Evolutionary conservation across 37 sponge, comb jelly and placozoan genomes (phyloP), one percentile per base, ranked within the genome.

Genomic region (Diacarnus erythraeanus): DNA sequence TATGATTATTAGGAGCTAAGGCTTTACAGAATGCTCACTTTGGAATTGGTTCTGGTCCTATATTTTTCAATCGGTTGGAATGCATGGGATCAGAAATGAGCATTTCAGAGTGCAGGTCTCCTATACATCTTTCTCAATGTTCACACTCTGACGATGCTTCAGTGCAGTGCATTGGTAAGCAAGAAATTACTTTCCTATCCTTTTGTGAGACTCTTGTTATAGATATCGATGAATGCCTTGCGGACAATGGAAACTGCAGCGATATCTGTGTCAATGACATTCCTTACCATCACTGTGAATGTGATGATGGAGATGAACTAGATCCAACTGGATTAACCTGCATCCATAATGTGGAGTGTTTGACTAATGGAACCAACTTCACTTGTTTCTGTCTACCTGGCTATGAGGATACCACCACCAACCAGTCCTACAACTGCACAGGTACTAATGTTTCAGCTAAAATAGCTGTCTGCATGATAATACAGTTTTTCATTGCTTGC

Each of bases 271-370:
- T 71, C 30, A 80, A 80, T 71, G 61, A 57, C 30, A 40, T 59
- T 23, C 81, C 81, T 12, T 40, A 60, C 2, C 72, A 73, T 27
- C 74, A 82, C 74, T 82, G 82, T 82, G 82, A 73, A 1, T 82
- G 82, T 64, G 34, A 42, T 17, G 30, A 27, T 73, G 82, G 82
- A 10, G 59, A 70, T 37, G 30, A 23, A 26, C 81, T 80, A 4
- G 58, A 80, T 38, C 72, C 71, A 17, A 57, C 66, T 54, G 37
- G 37, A 2, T 6, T 20, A 1, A 79, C 69, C 18, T 80, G 72
- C 35, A 20, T 79, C 6, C 34, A 29, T 22, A 79, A 79, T 69
- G 69, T 57, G 9, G 4, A 72, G 26, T 80, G 81, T 58, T 42
- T 37, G 43, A 33, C 31, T 6, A 29, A 68, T 30, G 42, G 38